Base-by-base conservation (phyloP, 2,888 invertebrate species). In the Penaeus monodon region DNA sequence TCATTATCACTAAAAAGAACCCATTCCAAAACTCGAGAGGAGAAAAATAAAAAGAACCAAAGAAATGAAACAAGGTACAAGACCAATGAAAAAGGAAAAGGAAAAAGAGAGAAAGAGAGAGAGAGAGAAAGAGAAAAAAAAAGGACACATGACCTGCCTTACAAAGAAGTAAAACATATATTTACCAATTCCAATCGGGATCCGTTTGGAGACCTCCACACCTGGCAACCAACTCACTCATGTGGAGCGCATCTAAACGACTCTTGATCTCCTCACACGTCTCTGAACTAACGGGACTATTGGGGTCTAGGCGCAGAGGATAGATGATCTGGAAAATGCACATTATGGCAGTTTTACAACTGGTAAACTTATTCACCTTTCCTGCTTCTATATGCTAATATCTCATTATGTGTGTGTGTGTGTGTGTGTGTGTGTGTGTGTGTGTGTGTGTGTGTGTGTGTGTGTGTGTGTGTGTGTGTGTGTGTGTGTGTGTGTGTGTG, bases 111-210 rank as follows among this genome's bases (percentile, higher is more conserved):
- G 29, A 29, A 27, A 73, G 73, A 29, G 73, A 8, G 29, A 73
- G 73, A 24, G 33, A 73, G 33, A 73, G 10, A 57, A 17, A 57
- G 27, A 12, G 33, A 12, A 73, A 14, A 57, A 12, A 57, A 17
- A 57, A 12, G 17, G 57, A 57, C 1, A 38, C 33, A 2, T 38
- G 33, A 38, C 3, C 33, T 38, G 33, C 33, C 33, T 6, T 38
- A 38, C 33, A 20, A 20, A 57, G 10, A 57, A 57, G 57, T 17
- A 57, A 57, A 57, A 57, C 17, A 1, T 14, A 17, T n/a, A 90
- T 92, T 90, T 91, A 93, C 94, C 94, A 93, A 91, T 93, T 93
- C 93, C 93, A 93, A 33, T 92, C 92, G 3, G 92, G 91, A 68
- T 90, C 89, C 7, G 90, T 91, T 89, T 92, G 92, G 33, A 93